Evolutionary conservation across 1,140 invertebrate species (phyloP).

Genomic region (Stegodyphus mimosarum): DNA sequence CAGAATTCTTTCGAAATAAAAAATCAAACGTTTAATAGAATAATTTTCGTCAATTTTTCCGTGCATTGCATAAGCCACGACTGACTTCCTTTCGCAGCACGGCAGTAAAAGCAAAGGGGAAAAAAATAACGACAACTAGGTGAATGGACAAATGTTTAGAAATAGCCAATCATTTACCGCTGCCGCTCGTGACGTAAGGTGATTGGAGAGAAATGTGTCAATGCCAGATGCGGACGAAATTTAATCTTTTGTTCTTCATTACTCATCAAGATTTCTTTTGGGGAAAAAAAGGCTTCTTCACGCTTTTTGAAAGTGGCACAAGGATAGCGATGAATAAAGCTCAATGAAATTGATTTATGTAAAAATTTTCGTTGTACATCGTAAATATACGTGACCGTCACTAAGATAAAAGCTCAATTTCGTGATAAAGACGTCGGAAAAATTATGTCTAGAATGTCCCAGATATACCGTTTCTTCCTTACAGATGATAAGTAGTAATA

Average conservation of each 20-base stretch:
- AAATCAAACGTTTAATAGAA: too few species aligned
- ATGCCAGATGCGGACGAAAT: slow-evolving; percentile 28
- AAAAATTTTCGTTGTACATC: slow-evolving; percentile 8
- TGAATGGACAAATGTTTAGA: background rate
- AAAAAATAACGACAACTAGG: too few species aligned
- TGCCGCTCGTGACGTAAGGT: slow-evolving; percentile 16
- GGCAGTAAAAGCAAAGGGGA: too few species aligned
- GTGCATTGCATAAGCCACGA: background rate
- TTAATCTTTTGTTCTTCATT: slow-evolving; percentile 25
- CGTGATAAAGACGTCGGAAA: slow-evolving; percentile 9
- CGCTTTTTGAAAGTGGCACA: slow-evolving; percentile 24
- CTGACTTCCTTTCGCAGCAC: too few species aligned
- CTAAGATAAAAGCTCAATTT: slow-evolving; percentile 10
- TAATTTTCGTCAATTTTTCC: background rate
- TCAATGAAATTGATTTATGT: slow-evolving; percentile 20
- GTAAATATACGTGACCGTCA: slow-evolving; percentile 21
- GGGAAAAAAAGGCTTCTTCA: slow-evolving; percentile 11
- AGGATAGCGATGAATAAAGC: slow-evolving; percentile 25
- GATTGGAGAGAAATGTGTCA: slow-evolving; percentile 23
- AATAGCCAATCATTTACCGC: slow-evolving; percentile 12
- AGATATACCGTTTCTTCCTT: background rate
- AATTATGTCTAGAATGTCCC: slow-evolving; percentile 25
- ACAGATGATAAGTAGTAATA: background rate
- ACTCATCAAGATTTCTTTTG: slow-evolving; percentile 25
- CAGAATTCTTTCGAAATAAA: too few species aligned